Conservation (phyloP, 1,140 invertebrate genomes). For the Sarcophaga bullata region DNA sequence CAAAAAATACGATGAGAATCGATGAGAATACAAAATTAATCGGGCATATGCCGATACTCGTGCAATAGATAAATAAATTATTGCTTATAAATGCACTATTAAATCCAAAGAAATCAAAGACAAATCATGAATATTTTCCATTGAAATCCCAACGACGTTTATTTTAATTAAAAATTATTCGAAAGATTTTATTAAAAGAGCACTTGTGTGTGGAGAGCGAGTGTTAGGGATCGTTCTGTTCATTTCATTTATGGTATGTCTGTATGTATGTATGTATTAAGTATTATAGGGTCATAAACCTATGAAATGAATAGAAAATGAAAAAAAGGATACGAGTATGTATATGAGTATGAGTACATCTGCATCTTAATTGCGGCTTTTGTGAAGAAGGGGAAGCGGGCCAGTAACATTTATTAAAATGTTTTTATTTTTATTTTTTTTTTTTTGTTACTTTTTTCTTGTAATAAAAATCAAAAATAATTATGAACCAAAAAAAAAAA, state of each 20-base stretch:
- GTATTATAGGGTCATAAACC: not conserved
- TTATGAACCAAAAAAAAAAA: not conserved
- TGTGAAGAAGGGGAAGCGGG: no score
- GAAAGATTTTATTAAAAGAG: no score
- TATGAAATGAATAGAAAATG: not conserved
- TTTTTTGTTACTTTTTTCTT: no score
- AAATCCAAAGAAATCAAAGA: not conserved
- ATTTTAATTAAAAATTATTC: no score
- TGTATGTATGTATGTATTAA: no score
- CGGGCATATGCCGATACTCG: not conserved
- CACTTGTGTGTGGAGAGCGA: no score
- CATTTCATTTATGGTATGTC: no score
- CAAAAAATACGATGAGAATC: no score
- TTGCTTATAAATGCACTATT: conserved; percentile 3
- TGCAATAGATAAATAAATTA: not conserved
- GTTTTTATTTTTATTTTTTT: no score
- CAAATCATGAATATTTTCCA: not conserved
- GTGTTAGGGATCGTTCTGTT: no score
- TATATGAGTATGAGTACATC: not conserved
- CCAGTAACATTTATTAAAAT: no score
- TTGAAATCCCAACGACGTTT: no score
- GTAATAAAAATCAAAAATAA: not conserved
- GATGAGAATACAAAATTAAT: not conserved
- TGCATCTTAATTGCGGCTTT: not conserved
- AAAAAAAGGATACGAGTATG: conserved; percentile 18